phyloP scores from a whole-genome alignment of 2,888 invertebrate genomes.

The Pterostichus madidus region DNA sequence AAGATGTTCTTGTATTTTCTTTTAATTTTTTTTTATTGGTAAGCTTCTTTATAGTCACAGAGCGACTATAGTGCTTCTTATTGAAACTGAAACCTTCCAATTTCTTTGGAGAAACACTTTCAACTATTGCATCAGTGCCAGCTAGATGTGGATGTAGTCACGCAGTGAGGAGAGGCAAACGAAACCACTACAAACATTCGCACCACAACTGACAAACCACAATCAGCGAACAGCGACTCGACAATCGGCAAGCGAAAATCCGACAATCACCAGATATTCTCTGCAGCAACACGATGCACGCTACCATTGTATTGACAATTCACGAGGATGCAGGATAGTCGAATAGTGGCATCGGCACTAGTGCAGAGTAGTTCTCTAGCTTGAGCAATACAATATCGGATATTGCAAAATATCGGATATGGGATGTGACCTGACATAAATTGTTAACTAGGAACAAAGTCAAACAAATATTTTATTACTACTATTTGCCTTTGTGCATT shows the following conservation, averaged over 20 bases:
- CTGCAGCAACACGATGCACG: slow-evolving; percentile 13
- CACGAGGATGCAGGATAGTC: not conserved
- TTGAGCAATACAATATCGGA: too few species aligned
- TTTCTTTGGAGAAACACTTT: slow-evolving; percentile 7
- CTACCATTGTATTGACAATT: slow-evolving; percentile 21
- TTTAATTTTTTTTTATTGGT: slow-evolving; percentile 33
- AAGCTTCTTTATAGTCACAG: slow-evolving; percentile 22
- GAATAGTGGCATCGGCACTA: slow-evolving; percentile 29
- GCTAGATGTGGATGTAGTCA: not conserved
- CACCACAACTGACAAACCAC: slow-evolving; percentile 27
- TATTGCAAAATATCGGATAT: too few species aligned
- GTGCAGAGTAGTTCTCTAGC: not conserved
- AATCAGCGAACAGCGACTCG: not conserved
- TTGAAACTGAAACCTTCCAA: slow-evolving; percentile 39
- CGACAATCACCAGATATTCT: slow-evolving; percentile 47
- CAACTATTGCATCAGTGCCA: not conserved
- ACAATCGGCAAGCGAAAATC: slow-evolving; percentile 9
- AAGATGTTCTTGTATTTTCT: slow-evolving; percentile 24
- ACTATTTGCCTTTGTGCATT: too few species aligned
- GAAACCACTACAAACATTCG: slow-evolving; percentile 33
- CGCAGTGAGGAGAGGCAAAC: slow-evolving; percentile 6
- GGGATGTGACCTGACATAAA: too few species aligned
- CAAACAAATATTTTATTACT: too few species aligned
- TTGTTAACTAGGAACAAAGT: too few species aligned
- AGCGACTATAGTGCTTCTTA: slow-evolving; percentile 18